phyloP scores from a whole-genome alignment of 1,140 invertebrate genomes.

The Drosophila pachea region DNA sequence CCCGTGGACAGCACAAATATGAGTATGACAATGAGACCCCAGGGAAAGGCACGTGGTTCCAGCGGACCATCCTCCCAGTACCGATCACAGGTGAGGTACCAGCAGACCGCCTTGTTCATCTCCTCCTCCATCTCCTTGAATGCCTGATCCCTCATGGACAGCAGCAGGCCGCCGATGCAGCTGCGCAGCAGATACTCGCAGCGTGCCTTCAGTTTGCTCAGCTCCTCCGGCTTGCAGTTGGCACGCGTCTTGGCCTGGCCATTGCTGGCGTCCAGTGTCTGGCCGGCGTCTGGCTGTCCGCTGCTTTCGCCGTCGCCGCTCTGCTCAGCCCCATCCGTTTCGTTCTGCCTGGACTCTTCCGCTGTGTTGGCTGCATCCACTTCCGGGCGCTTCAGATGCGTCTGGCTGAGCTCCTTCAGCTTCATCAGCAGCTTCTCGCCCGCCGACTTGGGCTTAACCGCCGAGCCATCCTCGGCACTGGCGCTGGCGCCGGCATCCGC shows the following conservation, averaged over 20 bases:
- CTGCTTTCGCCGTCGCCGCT: constrained; percentile 51
- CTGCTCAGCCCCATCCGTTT: constrained; percentile 53
- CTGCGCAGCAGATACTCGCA: constrained; percentile 83
- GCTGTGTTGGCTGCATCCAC: background rate
- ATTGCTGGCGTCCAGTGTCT: constrained; percentile 26
- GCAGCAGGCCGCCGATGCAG: constrained; percentile 88
- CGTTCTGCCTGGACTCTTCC: constrained; percentile 55
- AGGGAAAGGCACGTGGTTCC: constrained; percentile 87
- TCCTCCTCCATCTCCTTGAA: constrained; percentile 93
- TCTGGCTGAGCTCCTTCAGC: constrained; percentile 60
- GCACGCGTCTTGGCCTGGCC: constrained; percentile 85
- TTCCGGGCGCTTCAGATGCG: constrained; percentile 71
- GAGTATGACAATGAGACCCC: constrained; percentile 87
- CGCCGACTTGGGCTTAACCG: constrained; percentile 51
- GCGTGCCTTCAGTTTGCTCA: constrained; percentile 85
- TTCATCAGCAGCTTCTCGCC: constrained; percentile 66
- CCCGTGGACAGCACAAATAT: constrained; percentile 88
- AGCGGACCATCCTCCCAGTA: constrained; percentile 92
- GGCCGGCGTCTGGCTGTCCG: constrained; percentile 41
- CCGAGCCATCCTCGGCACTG: constrained; percentile 47
- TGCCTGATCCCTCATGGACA: constrained; percentile 89
- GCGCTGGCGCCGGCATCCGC: constrained; percentile 4
- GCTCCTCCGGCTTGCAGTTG: constrained; percentile 89
- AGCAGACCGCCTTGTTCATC: constrained; percentile 91
- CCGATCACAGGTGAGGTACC: constrained; percentile 93